Conservation (phyloP, 2,113 vertebrate genomes). For the Corythaixoides concolor region DNA sequence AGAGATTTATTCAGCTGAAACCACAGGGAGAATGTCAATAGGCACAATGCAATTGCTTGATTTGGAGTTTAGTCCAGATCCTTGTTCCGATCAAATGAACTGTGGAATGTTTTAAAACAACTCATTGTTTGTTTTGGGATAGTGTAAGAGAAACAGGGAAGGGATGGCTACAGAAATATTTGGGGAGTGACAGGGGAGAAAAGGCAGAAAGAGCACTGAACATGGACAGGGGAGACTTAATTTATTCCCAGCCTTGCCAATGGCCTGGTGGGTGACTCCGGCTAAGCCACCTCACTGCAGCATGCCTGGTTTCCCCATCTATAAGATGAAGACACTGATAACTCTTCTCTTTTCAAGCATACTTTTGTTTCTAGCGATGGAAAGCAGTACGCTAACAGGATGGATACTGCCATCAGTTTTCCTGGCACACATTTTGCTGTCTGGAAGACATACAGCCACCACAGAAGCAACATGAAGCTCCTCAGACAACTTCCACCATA, state of each 20-base stretch:
- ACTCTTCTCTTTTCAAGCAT: not conserved
- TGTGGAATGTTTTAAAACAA: conserved; percentile 61
- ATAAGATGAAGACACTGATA: not conserved
- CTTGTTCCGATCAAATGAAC: conserved; percentile 49
- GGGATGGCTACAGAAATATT: not conserved
- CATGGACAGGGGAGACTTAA: not conserved
- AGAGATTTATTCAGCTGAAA: conserved; percentile 67
- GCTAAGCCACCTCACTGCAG: not conserved
- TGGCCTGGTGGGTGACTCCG: not conserved
- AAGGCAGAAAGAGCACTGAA: not conserved
- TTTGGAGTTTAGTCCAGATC: conserved; percentile 50
- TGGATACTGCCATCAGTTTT: not conserved
- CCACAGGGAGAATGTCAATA: conserved; percentile 60
- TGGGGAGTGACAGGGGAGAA: not conserved
- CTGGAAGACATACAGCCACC: not conserved
- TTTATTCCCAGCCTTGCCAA: not conserved
- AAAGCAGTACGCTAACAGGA: not conserved
- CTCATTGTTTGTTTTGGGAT: conserved; percentile 26
- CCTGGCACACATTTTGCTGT: not conserved
- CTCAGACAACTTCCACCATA: not conserved
- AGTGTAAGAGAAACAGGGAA: conserved; percentile 4
- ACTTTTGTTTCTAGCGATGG: not conserved
- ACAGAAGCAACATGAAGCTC: not conserved
- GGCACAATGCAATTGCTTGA: conserved; percentile 53
- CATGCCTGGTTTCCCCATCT: not conserved